Percentiles rank a stretch among this genome's conserved stretches.
phyloP scores from a whole-genome alignment of 2,113 vertebrate species.

The Gallinago undulata region DNA sequence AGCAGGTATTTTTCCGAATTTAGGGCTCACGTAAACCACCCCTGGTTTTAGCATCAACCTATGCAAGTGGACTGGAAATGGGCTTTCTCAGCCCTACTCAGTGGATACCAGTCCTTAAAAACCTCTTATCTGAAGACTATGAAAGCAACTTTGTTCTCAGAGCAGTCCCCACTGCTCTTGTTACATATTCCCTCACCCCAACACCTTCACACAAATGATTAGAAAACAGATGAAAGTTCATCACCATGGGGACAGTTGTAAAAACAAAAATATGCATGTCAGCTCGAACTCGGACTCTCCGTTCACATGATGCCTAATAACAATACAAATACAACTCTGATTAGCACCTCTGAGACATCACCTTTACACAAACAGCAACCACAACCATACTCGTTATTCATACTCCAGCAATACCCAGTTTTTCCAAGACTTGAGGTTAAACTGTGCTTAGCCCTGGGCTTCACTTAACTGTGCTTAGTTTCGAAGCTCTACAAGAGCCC shows the following conservation, averaged over 20 bases:
- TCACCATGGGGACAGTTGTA: background rate
- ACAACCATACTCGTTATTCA: background rate
- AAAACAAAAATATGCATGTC: fast-evolving
- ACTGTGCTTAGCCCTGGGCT: background rate
- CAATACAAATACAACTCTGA: background rate
- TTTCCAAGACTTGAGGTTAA: background rate
- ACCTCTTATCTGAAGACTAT: background rate
- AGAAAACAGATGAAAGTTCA: background rate
- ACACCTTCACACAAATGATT: background rate
- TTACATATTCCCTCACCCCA: background rate
- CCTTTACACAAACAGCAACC: background rate
- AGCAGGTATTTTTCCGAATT: background rate
- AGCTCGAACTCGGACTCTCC: background rate
- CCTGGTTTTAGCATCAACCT: background rate
- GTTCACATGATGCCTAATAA: background rate
- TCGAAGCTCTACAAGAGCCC: background rate
- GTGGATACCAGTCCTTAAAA: background rate
- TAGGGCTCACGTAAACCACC: background rate
- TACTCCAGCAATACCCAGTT: background rate
- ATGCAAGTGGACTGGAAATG: background rate
- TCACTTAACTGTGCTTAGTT: background rate
- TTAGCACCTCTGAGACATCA: background rate
- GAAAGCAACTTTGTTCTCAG: background rate
- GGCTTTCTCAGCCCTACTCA: background rate
- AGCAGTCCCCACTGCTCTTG: fast-evolving